Evolutionary conservation across 2,113 vertebrate species (phyloP).

Genomic region (Hypomesus transpacificus): DNA sequence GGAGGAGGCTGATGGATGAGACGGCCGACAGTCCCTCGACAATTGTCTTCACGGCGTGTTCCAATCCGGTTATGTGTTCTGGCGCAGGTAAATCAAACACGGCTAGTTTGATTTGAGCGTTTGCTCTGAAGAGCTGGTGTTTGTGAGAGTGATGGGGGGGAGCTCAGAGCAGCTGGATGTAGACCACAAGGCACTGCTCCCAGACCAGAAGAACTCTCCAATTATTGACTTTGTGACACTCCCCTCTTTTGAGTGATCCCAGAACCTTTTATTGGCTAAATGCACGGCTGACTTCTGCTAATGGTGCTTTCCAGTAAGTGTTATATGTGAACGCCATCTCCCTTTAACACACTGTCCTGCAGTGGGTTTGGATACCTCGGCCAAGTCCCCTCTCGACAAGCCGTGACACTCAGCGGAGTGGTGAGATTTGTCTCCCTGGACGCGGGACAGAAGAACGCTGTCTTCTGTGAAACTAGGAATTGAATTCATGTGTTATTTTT

Average conservation of each 20-base stretch:
- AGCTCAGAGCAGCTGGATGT: slow-evolving; percentile 10
- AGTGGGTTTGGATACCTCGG: slow-evolving; percentile 5
- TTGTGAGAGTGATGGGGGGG: slow-evolving; percentile 37
- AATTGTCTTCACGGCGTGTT: slow-evolving; percentile 24
- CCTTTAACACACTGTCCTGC: slow-evolving; percentile 20
- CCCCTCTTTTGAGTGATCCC: slow-evolving; percentile 24
- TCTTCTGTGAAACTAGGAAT: not conserved
- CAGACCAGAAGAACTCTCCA: not conserved
- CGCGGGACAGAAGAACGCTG: slow-evolving; percentile 1
- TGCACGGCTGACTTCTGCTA: slow-evolving; percentile 11
- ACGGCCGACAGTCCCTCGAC: slow-evolving; percentile 6
- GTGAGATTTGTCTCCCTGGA: not conserved
- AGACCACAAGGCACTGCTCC: slow-evolving; percentile 22
- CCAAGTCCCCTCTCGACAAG: slow-evolving; percentile 12
- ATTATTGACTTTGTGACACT: not conserved
- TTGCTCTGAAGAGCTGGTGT: slow-evolving; percentile 25
- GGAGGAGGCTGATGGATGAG: slow-evolving; percentile 21
- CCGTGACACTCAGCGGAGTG: slow-evolving; percentile 23
- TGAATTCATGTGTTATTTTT: slow-evolving; percentile 9
- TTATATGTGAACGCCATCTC: slow-evolving; percentile 13
- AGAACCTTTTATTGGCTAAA: slow-evolving; percentile 38
- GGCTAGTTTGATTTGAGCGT: slow-evolving; percentile 17
- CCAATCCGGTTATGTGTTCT: slow-evolving; percentile 26
- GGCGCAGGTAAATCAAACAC: slow-evolving; percentile 1
- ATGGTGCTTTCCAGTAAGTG: slow-evolving; percentile 27